Evolutionary conservation across 2,888 invertebrate genomes (phyloP).

Genomic region (Drosophila engyochracea): DNA sequence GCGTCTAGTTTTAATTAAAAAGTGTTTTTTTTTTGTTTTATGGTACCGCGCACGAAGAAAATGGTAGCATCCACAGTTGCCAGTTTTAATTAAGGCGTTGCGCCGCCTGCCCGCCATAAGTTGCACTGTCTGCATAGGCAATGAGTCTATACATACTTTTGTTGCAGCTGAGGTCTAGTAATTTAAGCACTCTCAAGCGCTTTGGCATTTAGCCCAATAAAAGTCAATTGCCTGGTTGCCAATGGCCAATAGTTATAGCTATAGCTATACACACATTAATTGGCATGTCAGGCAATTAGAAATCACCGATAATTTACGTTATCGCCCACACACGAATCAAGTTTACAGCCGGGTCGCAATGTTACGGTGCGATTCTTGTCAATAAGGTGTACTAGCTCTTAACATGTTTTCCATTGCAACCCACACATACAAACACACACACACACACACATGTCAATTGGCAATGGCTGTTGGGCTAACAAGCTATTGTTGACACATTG

Average conservation of each 20-base stretch:
- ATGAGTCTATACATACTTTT: constrained; percentile 36
- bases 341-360: constrained; percentile 22
- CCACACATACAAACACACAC: constrained; percentile 58
- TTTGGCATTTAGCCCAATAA: constrained; percentile 48
- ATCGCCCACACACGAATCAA: constrained; percentile 52
- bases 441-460: constrained; percentile 46
- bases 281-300: constrained; percentile 79
- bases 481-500: constrained; percentile 80
- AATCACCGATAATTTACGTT: constrained; percentile 71
- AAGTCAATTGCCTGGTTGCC: constrained; percentile 11
- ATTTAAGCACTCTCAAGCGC: constrained; percentile 68
- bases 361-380: constrained; percentile 49
- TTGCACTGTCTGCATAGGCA: constrained; percentile 37
- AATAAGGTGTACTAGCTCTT: constrained; percentile 65
- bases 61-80: constrained; percentile 70
- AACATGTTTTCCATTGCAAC: constrained; percentile 47
- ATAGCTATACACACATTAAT: constrained; percentile 59
- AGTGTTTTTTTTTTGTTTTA: constrained; percentile 19
- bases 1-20: constrained; percentile 66
- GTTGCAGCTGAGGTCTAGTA: constrained; percentile 23
- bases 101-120: constrained; percentile 28
- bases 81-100: constrained; percentile 68
- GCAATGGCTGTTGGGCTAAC: constrained; percentile 68
- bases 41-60: constrained; percentile 34
- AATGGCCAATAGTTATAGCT: constrained; percentile 20